phyloP scores from a whole-genome alignment of 2,888 invertebrate genomes.

The Syrista parreyssii region DNA sequence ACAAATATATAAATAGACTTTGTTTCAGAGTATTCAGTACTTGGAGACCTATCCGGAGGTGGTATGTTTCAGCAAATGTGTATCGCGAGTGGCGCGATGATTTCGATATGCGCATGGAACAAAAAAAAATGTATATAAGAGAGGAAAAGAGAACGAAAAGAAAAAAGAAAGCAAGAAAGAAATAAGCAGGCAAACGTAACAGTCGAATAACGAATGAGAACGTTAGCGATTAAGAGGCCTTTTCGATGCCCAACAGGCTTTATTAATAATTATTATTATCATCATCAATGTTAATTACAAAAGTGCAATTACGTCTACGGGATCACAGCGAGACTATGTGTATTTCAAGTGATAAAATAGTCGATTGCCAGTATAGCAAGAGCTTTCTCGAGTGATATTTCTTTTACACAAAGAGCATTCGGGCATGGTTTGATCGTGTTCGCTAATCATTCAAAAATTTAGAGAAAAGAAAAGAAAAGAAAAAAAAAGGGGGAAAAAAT shows the following conservation, averaged over 20 bases:
- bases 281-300: constrained; percentile 34
- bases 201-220: constrained; percentile 16
- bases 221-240: constrained; percentile 39
- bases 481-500: too few species aligned
- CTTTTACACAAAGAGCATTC: too few species aligned
- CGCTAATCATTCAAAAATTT: too few species aligned
- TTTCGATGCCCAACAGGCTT: constrained; percentile 30
- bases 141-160: constrained; percentile 22
- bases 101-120: not conserved
- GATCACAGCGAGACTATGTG: constrained; percentile 53
- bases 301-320: constrained; percentile 50
- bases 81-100: not conserved
- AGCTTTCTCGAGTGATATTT: too few species aligned
- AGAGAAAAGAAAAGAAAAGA: too few species aligned
- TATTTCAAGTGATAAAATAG: constrained; percentile 36
- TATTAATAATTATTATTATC: constrained; percentile 6
- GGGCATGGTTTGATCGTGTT: too few species aligned
- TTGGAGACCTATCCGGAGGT: constrained; percentile 40
- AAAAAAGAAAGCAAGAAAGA: not conserved
- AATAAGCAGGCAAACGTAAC: not conserved
- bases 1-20: constrained; percentile 39
- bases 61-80: constrained; percentile 15
- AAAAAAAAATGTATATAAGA: not conserved
- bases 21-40: constrained; percentile 33
- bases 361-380: constrained; percentile 25